phyloP scores from a whole-genome alignment of 2,888 invertebrate species.

The Drosophila maculinotata region DNA sequence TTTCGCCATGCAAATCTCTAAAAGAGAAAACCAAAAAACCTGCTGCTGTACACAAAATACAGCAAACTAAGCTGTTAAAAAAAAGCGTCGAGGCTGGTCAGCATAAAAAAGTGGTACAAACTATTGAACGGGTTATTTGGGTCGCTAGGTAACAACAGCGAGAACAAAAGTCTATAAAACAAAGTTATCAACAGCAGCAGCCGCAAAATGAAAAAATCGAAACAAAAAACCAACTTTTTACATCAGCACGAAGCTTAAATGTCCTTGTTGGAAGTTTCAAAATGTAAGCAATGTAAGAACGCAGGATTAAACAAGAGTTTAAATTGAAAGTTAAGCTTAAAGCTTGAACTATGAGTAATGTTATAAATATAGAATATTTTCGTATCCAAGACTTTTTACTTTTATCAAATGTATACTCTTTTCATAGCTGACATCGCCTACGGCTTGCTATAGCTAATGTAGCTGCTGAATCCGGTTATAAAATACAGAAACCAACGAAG shows the following conservation, averaged over 20 bases:
- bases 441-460: neutral
- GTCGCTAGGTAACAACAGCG: slow-evolving; percentile 72
- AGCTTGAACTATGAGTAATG: too few relatives aligned
- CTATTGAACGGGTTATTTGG: slow-evolving; percentile 71
- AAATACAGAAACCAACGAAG: slow-evolving; percentile 27
- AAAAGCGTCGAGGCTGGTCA: slow-evolving; percentile 35
- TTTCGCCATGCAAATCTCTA: slow-evolving; percentile 27
- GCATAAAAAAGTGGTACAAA: slow-evolving; percentile 37
- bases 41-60: slow-evolving; percentile 13
- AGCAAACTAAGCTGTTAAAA: slow-evolving; percentile 30
- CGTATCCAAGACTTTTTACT: too few relatives aligned
- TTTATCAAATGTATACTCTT: too few relatives aligned
- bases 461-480: neutral
- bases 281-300: too few relatives aligned
- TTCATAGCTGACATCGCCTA: neutral
- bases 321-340: too few relatives aligned
- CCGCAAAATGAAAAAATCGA: slow-evolving; percentile 13
- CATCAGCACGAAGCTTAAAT: slow-evolving; percentile 6
- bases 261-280: neutral
- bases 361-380: too few relatives aligned
- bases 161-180: slow-evolving; percentile 74
- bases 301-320: too few relatives aligned
- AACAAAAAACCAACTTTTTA: slow-evolving; percentile 6
- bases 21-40: slow-evolving; percentile 36
- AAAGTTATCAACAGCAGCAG: slow-evolving; percentile 66